Evolutionary conservation across 2,888 invertebrate species (phyloP).

Genomic region (Axea sp.): DNA sequence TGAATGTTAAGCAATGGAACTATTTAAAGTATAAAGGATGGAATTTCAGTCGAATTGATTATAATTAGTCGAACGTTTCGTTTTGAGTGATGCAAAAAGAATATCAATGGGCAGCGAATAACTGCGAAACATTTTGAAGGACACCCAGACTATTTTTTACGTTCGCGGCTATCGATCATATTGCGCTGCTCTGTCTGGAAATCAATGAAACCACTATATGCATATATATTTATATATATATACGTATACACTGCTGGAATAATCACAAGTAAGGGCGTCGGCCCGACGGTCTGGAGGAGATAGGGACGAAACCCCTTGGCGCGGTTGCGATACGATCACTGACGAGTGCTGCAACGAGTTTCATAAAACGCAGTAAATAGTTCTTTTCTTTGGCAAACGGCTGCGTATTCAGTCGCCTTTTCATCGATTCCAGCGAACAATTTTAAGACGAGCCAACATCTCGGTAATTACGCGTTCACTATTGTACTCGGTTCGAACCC

Average conservation of each 20-base stretch:
- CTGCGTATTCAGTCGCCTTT: conserved; percentile 35
- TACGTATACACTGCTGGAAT: conserved; percentile 35
- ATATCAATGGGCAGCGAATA: no score
- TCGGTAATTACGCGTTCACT: conserved; percentile 40
- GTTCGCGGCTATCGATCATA: conserved; percentile 41
- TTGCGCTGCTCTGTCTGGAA: conserved; percentile 27
- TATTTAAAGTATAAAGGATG: no score
- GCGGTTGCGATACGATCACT: conserved; percentile 23
- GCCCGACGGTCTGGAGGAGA: conserved; percentile 51
- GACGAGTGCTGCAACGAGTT: conserved; percentile 14
- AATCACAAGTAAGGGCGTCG: conserved; percentile 55
- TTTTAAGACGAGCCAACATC: conserved; percentile 34
- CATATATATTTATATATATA: no score
- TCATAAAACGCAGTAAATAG: conserved; percentile 41
- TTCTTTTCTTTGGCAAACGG: conserved; percentile 54
- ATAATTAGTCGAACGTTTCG: no score
- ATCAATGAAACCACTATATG: conserved; percentile 47
- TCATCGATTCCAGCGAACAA: conserved; percentile 43
- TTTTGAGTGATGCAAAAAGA: no score
- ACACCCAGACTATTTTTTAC: conserved; percentile 27
- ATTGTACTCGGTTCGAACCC: conserved; percentile 20
- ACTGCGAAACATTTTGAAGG: conserved; percentile 50
- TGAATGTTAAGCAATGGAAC: no score
- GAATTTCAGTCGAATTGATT: no score
- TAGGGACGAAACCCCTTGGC: conserved; percentile 56